Percentiles rank a stretch among this genome's conserved stretches.
phyloP scores from a whole-genome alignment of 2,888 invertebrate species.

The Epicampocera succincta region DNA sequence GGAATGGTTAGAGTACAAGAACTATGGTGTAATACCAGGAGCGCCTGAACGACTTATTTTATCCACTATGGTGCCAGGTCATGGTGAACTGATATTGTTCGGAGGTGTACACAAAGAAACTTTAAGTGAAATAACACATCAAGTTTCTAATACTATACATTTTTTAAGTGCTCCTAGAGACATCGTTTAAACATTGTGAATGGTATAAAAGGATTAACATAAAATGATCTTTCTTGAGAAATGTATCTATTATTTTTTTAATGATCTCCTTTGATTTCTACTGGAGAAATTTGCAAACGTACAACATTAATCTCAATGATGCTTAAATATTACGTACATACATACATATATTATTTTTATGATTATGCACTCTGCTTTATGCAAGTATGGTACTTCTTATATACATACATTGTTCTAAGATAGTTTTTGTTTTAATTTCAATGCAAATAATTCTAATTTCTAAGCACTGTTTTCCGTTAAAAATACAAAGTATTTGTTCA shows the following conservation, averaged over 20 bases:
- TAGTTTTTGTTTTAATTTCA: constrained; percentile 38
- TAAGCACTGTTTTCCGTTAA: constrained; percentile 43
- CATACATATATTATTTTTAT: constrained; percentile 14
- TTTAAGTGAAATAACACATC: constrained; percentile 84
- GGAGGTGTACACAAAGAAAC: constrained; percentile 95
- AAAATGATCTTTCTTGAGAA: constrained; percentile 13
- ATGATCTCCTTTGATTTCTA: constrained; percentile 44
- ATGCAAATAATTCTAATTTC: constrained; percentile 29
- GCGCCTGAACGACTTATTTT: constrained; percentile 94
- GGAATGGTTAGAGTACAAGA: constrained; percentile 82
- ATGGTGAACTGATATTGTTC: constrained; percentile 96
- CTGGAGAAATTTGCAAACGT: constrained; percentile 36
- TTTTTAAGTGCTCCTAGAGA: constrained; percentile 88
- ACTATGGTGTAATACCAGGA: constrained; percentile 85
- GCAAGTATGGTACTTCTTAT: constrained; percentile 19
- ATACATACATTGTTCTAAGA: constrained; percentile 31
- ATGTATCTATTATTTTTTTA: constrained; percentile 31
- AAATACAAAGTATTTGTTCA: constrained; percentile 63
- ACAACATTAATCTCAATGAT: constrained; percentile 39
- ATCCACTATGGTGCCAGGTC: constrained; percentile 93
- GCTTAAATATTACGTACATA: constrained; percentile 8
- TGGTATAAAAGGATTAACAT: not conserved
- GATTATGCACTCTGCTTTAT: constrained; percentile 30
- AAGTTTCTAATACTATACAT: constrained; percentile 90
- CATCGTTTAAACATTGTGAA: constrained; percentile 83